Evolutionary conservation across 2,888 invertebrate species (phyloP).

Genomic region (Camptogramma bilineatum): DNA sequence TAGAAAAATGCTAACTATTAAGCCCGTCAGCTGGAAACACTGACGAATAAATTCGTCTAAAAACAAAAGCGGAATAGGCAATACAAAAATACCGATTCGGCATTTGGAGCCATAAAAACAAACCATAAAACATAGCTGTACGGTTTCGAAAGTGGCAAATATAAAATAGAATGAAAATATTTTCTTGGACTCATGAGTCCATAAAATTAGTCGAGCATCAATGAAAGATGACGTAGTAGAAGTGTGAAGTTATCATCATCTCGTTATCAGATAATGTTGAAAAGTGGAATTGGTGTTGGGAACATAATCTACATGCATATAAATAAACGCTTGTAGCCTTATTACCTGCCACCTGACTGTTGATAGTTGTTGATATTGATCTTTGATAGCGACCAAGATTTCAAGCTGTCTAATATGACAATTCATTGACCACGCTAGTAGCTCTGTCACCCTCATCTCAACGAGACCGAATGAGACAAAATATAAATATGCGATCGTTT

Average conservation of each 20-base stretch:
- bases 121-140: conserved; percentile 38
- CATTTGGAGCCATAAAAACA: conserved; percentile 46
- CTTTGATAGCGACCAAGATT: too few species aligned
- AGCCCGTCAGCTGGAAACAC: conserved; percentile 20
- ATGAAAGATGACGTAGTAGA: neutral
- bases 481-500: too few species aligned
- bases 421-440: too few species aligned
- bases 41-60: conserved; percentile 28
- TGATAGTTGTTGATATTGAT: too few species aligned
- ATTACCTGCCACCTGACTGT: too few species aligned
- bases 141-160: conserved; percentile 46
- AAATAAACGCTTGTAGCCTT: too few species aligned
- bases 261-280: too few species aligned
- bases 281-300: too few species aligned
- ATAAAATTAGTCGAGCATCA: neutral
- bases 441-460: too few species aligned
- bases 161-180: conserved; percentile 48
- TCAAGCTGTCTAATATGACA: too few species aligned
- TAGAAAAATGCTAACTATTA: conserved; percentile 11
- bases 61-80: conserved; percentile 32
- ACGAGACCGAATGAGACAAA: too few species aligned
- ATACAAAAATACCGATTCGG: conserved; percentile 35
- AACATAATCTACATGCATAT: too few species aligned
- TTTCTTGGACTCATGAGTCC: neutral
- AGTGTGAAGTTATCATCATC: neutral